Evolutionary conservation across 1,140 invertebrate genomes (phyloP).

Genomic region (Drosophila albomicans): DNA sequence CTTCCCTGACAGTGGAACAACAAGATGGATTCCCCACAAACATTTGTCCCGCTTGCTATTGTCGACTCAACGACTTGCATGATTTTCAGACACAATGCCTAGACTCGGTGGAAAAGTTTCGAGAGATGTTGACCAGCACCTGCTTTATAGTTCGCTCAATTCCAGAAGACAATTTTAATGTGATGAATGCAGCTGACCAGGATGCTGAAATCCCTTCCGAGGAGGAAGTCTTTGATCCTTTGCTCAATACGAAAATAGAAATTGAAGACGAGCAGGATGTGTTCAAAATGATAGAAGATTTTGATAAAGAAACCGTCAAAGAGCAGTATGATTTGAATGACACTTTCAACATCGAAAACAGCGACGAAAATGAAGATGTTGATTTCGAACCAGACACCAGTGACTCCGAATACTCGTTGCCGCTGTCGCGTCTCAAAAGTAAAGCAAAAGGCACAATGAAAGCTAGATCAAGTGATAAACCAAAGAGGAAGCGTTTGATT

Average conservation of each 20-base stretch:
- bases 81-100: constrained; percentile 75
- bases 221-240: constrained; percentile 7
- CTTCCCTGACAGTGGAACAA: constrained; percentile 71
- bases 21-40: constrained; percentile 74
- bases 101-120: constrained; percentile 72
- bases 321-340: constrained; percentile 30
- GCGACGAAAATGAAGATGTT: constrained; percentile 47
- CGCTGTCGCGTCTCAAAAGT: constrained; percentile 49
- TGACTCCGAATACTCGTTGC: constrained; percentile 66
- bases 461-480: neutral
- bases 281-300: constrained; percentile 74
- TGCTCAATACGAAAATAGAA: constrained; percentile 67
- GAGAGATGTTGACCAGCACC: constrained; percentile 62
- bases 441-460: constrained; percentile 20
- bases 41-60: constrained; percentile 63
- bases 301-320: constrained; percentile 64
- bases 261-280: constrained; percentile 80
- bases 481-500: constrained; percentile 57
- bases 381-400: constrained; percentile 65
- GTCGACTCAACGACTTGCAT: constrained; percentile 70
- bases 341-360: constrained; percentile 44
- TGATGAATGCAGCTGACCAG: constrained; percentile 25
- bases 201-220: constrained; percentile 26
- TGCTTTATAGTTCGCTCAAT: neutral
- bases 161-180: constrained; percentile 28